A percentile compares a stretch with the other conserved stretches of the same genome.
Evolutionary conservation across 2,888 invertebrate species (phyloP).

Genomic region (Branchipolynoe longqiensis): DNA sequence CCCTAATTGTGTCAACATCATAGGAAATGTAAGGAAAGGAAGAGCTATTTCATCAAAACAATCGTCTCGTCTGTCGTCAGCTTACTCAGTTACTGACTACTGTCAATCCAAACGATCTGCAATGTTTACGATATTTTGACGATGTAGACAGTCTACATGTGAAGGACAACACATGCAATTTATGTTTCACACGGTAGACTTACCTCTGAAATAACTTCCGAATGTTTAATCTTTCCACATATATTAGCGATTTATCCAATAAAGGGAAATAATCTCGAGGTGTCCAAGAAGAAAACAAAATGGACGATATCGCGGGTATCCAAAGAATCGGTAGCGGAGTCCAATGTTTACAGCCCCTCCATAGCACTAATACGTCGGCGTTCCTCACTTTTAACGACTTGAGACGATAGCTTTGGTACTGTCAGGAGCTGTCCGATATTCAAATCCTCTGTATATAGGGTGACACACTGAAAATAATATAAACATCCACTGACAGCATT

Average conservation of each 20-base stretch:
- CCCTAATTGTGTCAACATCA: not conserved
- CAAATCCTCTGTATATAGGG: slow-evolving; percentile 52
- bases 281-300: slow-evolving; percentile 56
- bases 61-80: slow-evolving; percentile 38
- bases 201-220: not conserved
- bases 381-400: slow-evolving; percentile 43
- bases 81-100: no score
- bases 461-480: slow-evolving; percentile 52
- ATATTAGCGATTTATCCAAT: not conserved
- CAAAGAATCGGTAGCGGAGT: slow-evolving; percentile 24
- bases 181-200: not conserved
- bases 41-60: slow-evolving; percentile 15
- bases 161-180: not conserved
- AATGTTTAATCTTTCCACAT: not conserved
- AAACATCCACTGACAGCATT: slow-evolving; percentile 43
- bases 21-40: not conserved
- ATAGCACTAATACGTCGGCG: slow-evolving; percentile 32
- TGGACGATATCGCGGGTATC: slow-evolving; percentile 57
- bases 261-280: slow-evolving; percentile 7
- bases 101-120: slow-evolving; percentile 21
- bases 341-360: slow-evolving; percentile 56
- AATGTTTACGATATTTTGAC: slow-evolving; percentile 48
- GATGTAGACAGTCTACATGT: slow-evolving; percentile 25
- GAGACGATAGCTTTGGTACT: not conserved
- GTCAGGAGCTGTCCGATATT: slow-evolving; percentile 19